phyloP scores from a whole-genome alignment of 2,888 invertebrate species.

The Drosophila nigricruria region DNA sequence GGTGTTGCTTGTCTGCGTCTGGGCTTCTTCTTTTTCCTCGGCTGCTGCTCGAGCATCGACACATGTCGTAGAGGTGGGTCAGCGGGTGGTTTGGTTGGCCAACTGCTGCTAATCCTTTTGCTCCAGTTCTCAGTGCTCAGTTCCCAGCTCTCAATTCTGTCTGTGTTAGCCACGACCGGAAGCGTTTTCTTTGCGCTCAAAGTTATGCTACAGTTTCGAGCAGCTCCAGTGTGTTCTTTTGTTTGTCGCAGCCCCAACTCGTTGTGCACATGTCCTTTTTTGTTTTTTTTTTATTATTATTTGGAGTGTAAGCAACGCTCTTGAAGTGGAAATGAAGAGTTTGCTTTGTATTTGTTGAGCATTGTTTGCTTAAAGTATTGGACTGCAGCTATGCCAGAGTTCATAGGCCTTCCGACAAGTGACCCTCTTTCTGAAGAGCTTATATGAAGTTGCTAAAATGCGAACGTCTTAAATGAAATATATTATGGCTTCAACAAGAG shows the following conservation, averaged over 20 bases:
- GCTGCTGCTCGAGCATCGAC: constrained; percentile 50
- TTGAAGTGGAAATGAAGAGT: constrained; percentile 54
- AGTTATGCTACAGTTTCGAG: constrained; percentile 66
- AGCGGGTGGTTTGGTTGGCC: constrained; percentile 5
- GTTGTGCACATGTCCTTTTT: neutral
- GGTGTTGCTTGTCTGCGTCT: constrained; percentile 45
- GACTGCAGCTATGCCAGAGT: constrained; percentile 11
- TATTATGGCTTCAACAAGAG: neutral
- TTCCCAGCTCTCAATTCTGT: constrained; percentile 24
- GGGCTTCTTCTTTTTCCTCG: constrained; percentile 18
- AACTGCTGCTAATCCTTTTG: constrained; percentile 58
- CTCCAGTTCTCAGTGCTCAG: constrained; percentile 42
- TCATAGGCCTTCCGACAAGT: constrained; percentile 16
- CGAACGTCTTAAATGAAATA: neutral
- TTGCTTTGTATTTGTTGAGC: constrained; percentile 45
- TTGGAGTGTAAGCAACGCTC: constrained; percentile 42
- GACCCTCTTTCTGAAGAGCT: constrained; percentile 31
- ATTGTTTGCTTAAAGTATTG: constrained; percentile 50
- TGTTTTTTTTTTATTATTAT: constrained; percentile 23
- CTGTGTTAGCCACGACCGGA: constrained; percentile 66
- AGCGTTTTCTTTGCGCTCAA: constrained; percentile 72
- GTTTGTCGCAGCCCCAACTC: constrained; percentile 12
- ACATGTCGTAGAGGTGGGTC: constrained; percentile 43
- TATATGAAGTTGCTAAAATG: neutral
- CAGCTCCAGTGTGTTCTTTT: constrained; percentile 51